phyloP scores from a whole-genome alignment of 2,888 invertebrate genomes.

The Torymus tubicola region DNA sequence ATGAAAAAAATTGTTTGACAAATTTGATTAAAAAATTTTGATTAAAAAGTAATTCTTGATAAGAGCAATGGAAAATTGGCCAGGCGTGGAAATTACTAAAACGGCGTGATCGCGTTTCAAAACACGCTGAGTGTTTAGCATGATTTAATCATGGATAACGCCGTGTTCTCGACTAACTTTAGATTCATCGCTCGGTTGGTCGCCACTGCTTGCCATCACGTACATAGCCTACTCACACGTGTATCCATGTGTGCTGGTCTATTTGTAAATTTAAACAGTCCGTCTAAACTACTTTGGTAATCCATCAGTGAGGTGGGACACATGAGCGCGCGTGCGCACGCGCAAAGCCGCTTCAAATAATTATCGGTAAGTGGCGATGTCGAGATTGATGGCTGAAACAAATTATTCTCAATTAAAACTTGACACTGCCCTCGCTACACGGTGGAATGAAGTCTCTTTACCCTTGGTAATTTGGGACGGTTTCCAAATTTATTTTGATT shows the following conservation, averaged over 20 bases:
- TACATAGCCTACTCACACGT: not conserved
- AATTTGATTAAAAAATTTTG: too few relatives aligned
- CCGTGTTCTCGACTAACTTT: constrained; percentile 16
- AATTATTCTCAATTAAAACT: constrained; percentile 45
- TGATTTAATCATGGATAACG: constrained; percentile 20
- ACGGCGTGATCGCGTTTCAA: not conserved
- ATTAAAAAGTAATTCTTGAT: too few relatives aligned
- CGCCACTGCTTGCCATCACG: not conserved
- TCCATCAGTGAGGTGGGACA: constrained; percentile 5
- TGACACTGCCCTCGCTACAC: not conserved
- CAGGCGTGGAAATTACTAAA: not conserved
- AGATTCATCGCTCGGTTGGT: constrained; percentile 12
- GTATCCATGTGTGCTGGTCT: not conserved
- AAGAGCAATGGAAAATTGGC: too few relatives aligned
- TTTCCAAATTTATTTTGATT: not conserved
- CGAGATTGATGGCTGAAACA: constrained; percentile 19
- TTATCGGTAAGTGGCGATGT: constrained; percentile 31
- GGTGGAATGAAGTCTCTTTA: not conserved
- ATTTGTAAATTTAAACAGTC: constrained; percentile 37
- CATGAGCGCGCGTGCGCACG: too few relatives aligned
- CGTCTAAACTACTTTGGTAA: constrained; percentile 25
- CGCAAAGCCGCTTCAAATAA: constrained; percentile 22
- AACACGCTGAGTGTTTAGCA: constrained; percentile 1
- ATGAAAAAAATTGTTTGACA: too few relatives aligned
- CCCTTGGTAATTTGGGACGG: not conserved